Base-by-base conservation (phyloP, 2,888 invertebrate genomes). In the Ceriagrion tenellum region DNA sequence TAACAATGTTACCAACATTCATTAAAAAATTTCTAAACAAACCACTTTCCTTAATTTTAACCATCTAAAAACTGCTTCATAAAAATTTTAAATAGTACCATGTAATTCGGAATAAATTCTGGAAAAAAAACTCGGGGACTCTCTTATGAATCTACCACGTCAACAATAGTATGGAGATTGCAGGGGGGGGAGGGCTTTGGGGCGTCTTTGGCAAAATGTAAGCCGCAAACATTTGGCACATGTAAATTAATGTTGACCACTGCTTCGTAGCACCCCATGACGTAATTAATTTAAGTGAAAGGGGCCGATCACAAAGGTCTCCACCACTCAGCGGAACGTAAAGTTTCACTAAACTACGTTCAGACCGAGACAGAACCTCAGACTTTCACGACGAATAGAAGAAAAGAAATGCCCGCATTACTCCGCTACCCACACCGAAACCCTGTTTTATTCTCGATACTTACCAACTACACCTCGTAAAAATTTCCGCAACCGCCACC, bases 161-260 rank as follows among this genome's bases (percentile, higher is more conserved):
- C 81, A 81, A 35, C 81, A 81, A 69, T 26, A 26, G 93, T 35
- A 93, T 47, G 55, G 69, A 69, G 40, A 90, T 69, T 63, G 59
- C 63, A 89, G 13, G 6, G 35, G 13, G 59, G 59, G 59, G 59
- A 16, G 81, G 81, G 35, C 35, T 81, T 81, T 35, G 81, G 35
- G 30, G 81, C n/a, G 40, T 93, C 69, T 93, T 93, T 74, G 91
- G 91, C 91, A 91, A 93, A 74, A 93, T 63, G n/a, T 69, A 47
- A 69, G 47, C 47, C 69, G 47, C 69, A 47, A 81, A 74, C 63
- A 69, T 93, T 93, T 74, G 93, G 93, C 93, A 93, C 74, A 93
- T n/a, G 12, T 23, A 55, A 69, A 81, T 81, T 81, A 81, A 81
- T 81, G 81, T 35, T 81, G 81, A 81, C 81, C 81, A 81, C 81